These are phyloP conservation scores for Sphaeramia orbicularis DNA, from an alignment of 2,797 vertebrate species.

Conservation along the genomic window DNA sequence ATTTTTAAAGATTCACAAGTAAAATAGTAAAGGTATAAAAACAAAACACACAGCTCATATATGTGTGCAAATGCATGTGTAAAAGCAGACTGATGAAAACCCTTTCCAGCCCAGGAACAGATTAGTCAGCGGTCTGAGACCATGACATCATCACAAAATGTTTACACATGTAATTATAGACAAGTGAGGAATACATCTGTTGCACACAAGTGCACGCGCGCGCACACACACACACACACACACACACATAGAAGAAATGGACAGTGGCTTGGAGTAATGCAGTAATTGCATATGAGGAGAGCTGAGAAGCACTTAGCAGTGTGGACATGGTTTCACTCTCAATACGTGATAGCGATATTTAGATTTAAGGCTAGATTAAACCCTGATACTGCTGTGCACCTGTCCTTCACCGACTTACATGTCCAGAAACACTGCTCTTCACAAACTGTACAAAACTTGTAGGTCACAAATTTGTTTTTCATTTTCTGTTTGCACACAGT, in stretches of 20 bases:
- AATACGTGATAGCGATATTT: conserved; percentile 62
- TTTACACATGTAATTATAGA: conserved; percentile 83
- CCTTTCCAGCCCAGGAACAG: conserved; percentile 67
- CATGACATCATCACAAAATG: conserved; percentile 78
- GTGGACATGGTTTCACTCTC: conserved; percentile 44
- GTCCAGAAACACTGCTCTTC: background rate
- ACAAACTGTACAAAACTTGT: background rate
- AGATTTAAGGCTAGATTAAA: conserved; percentile 49
- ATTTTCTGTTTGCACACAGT: no score
- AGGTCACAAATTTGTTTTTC: background rate
- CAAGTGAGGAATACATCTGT: conserved; percentile 76
- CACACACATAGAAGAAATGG: conserved; percentile 50
- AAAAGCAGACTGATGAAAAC: conserved; percentile 65
- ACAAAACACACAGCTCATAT: background rate
- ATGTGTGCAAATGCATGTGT: conserved; percentile 24
- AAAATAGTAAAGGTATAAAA: conserved; percentile 39
- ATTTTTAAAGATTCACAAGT: conserved; percentile 15
- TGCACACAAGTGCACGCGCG: conserved; percentile 37
- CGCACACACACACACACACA: conserved; percentile 48
- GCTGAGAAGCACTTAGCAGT: conserved; percentile 58
- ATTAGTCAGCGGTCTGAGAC: conserved; percentile 77
- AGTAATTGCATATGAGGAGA: conserved; percentile 70
- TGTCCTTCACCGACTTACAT: conserved; percentile 30
- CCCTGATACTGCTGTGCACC: conserved; percentile 44
- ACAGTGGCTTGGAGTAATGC: conserved; percentile 64